A percentile compares a stretch with the other conserved stretches of the same genome.
phyloP scores from a whole-genome alignment of 2,888 invertebrate species.

The Helobdella robusta region DNA sequence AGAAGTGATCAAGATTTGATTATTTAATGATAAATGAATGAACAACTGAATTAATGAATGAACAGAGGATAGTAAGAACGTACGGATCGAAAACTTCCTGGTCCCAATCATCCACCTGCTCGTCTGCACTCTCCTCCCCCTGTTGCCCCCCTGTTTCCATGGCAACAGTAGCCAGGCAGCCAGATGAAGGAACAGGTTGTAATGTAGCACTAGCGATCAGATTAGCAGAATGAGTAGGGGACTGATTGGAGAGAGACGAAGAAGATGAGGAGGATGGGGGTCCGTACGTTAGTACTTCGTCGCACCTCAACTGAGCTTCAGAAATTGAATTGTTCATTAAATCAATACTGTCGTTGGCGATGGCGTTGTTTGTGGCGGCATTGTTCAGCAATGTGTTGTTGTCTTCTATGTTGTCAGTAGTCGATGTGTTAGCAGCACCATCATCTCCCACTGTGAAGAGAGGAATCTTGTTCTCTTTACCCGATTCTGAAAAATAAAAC shows the following conservation, averaged over 20 bases:
- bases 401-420: background rate
- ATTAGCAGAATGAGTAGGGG: background rate
- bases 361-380: conserved; percentile 7
- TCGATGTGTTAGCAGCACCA: too few relatives aligned
- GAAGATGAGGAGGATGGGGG: background rate
- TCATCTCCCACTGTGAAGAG: conserved; percentile 4
- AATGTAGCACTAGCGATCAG: conserved; percentile 22
- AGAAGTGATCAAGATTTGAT: background rate
- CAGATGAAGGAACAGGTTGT: conserved; percentile 12
- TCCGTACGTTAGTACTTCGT: conserved; percentile 17
- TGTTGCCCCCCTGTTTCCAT: conserved; percentile 11
- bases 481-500: conserved; percentile 31
- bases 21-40: too few relatives aligned
- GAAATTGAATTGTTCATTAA: conserved; percentile 15
- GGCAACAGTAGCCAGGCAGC: conserved; percentile 9
- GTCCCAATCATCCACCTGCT: conserved; percentile 60
- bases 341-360: too few relatives aligned
- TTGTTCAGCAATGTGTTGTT: background rate
- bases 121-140: conserved; percentile 39
- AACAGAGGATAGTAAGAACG: conserved; percentile 32
- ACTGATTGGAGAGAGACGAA: background rate
- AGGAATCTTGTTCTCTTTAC: conserved; percentile 45
- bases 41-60: background rate
- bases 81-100: conserved; percentile 65
- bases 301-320: conserved; percentile 9